A percentile compares a stretch with the other conserved stretches of the same genome.
Evolutionary conservation across 2,888 invertebrate genomes (phyloP).

Genomic region (Ischnura elegans): DNA sequence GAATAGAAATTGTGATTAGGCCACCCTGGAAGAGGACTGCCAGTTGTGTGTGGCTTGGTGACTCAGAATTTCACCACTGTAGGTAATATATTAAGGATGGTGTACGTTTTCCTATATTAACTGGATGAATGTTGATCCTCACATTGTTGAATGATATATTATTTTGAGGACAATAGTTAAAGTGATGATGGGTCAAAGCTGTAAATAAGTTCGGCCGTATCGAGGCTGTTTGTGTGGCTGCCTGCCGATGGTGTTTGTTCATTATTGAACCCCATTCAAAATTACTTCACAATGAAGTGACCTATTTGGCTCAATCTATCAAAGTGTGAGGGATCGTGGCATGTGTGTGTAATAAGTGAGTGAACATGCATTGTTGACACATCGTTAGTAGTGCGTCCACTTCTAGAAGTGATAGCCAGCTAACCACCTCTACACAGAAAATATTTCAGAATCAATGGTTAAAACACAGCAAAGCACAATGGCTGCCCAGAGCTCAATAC

Average conservation of each 20-base stretch:
- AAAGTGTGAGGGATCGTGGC: not conserved
- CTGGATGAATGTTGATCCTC: slow-evolving; percentile 66
- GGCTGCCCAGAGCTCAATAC: slow-evolving; percentile 49
- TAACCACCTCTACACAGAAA: not conserved
- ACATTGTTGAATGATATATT: slow-evolving; percentile 52
- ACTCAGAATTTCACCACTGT: slow-evolving; percentile 27
- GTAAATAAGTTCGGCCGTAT: slow-evolving; percentile 58
- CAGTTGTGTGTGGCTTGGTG: slow-evolving; percentile 54
- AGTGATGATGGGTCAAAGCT: slow-evolving; percentile 55
- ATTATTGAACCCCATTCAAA: slow-evolving; percentile 7
- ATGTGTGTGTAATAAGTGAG: not conserved
- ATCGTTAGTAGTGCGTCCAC: slow-evolving; percentile 11
- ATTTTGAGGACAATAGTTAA: slow-evolving; percentile 64
- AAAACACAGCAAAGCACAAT: slow-evolving; percentile 27
- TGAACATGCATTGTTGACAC: slow-evolving; percentile 11
- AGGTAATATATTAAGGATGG: slow-evolving; percentile 54
- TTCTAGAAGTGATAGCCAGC: not conserved
- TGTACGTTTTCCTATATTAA: slow-evolving; percentile 64
- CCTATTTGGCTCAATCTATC: slow-evolving; percentile 26
- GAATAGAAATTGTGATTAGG: slow-evolving; percentile 59
- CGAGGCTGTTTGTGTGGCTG: slow-evolving; percentile 45
- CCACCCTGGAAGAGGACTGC: slow-evolving; percentile 8
- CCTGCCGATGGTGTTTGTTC: slow-evolving; percentile 39
- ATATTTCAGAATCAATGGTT: not conserved
- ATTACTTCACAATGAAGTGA: slow-evolving; percentile 56